Base-by-base conservation (phyloP, 1,140 invertebrate species). In the Drosophila kanapiae region DNA sequence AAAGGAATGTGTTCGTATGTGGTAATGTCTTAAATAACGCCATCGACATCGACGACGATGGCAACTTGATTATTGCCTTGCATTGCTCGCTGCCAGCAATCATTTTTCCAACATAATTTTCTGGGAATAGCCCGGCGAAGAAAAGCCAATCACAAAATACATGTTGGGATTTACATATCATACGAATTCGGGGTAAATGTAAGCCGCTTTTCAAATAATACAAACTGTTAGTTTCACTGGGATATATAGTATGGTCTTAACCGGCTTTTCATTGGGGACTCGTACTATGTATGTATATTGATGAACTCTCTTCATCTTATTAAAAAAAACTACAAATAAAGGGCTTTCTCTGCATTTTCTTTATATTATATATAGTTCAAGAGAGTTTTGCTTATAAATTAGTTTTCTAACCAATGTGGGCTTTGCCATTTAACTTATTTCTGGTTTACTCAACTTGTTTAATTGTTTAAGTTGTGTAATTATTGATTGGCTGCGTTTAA, bases 91-190 rank as follows among this genome's bases (percentile, higher is more conserved):
- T 68, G 53, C 33, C 37, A 47, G 27, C 65, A 59, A 57, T 85
- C 67, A 85, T 85, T 80, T 80, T 85, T 85, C 57, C 78, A 62
- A 49, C 81, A 85, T 56, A 43, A 78, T 81, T 85, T 85, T 85
- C 78, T 85, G 77, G 68, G 82, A 85, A 85, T 74, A 56, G 82
- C 72, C 65, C 53, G 48, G 75, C 43, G 29, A 54, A 67, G 31
- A 64, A 40, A 65, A 70, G 58, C 37, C 61, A 67, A 65, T 43
- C 65, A 53, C 45, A 18, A 40, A 60, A 75, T 83, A 60, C 71
- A 80, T 51, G n/a, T 68, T 10, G 43, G 59, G 58, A 83, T 83
- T 83, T 83, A 64, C 76, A 83, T 84, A 84, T 59, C 70, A 14
- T 23, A 10, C 18, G 58, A 63, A 80, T 75, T 85, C 45, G 58